Evolutionary conservation across 2,888 invertebrate species (phyloP), one percentile per base, ranked within the genome.

Genomic region (Hyppa rectilinea): DNA sequence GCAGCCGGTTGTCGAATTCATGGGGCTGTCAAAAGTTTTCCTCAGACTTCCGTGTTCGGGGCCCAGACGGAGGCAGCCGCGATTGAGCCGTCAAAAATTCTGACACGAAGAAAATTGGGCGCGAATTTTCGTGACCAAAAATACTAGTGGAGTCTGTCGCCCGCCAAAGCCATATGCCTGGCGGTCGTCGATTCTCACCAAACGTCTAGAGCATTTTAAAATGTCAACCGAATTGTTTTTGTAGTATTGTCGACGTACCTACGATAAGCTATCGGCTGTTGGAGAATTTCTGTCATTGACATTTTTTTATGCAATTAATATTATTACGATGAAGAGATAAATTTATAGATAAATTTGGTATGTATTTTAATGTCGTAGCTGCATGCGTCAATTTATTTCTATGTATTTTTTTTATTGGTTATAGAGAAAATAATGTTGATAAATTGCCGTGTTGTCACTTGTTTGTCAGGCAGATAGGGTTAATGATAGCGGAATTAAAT

Each of bases 81-180:
- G 92, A 95, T 94, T 92, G 93, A 95, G 92, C 91, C 89, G 93
- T 95, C 94, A 94, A 90, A 88, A 84, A 82, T 70, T 87, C 84
- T 93, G 94, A 93, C 94, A 92, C 87, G 88, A 89, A 86, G 91
- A 91, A 93, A 94, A 94, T 95, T 95, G 92, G 93, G 91, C 94
- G 92, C 90, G 91, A 94, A 92, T 90, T 90, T 91, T 91, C 92
- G 92, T 93, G 92, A 94, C 91, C 88, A 87, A 91, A 93, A 93
- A 92, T 86, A 83, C 73, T 87, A 60, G 81, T 63, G 83, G 81
- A 77, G 78, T 77, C 85, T 86, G 90, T 88, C 92, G 88, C 90
- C 91, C 89, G 95, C 90, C 93, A 94, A 87, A 91, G 87, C 88
- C 95, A 94, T 91, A 90, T 92, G 95, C 78, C 87, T 81, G 82